Conservation (phyloP, 2,113 vertebrate genomes). For the Uropsilus gracilis region DNA sequence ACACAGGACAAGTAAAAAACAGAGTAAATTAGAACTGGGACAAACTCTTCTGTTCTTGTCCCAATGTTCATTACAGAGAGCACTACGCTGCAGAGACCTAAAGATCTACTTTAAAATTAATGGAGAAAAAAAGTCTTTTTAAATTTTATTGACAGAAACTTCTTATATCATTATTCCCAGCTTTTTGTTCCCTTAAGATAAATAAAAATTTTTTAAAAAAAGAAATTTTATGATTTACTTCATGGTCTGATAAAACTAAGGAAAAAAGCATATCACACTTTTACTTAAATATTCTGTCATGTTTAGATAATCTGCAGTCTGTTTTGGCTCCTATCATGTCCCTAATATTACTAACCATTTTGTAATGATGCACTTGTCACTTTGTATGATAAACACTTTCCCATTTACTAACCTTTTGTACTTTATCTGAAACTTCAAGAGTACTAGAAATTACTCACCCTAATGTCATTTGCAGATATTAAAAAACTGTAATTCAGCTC, state of each 20-base stretch:
- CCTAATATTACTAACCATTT: background rate
- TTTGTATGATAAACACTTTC: conserved; percentile 3
- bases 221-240: too few relatives aligned
- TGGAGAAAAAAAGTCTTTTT: background rate
- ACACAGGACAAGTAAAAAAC: background rate
- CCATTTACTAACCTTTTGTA: conserved; percentile 14
- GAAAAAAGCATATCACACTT: too few relatives aligned
- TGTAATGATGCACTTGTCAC: background rate
- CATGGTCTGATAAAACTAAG: too few relatives aligned
- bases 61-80: background rate
- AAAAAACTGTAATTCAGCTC: background rate
- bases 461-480: conserved; percentile 9
- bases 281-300: too few relatives aligned
- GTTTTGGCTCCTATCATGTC: background rate
- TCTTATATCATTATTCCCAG: too few relatives aligned
- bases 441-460: background rate
- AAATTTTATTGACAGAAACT: too few relatives aligned
- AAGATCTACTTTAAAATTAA: conserved; percentile 43
- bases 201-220: too few relatives aligned
- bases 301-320: too few relatives aligned
- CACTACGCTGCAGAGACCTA: conserved; percentile 4
- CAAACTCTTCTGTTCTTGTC: background rate
- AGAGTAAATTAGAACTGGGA: background rate
- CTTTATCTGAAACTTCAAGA: conserved; percentile 13
- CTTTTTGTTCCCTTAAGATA: too few relatives aligned